phyloP scores from a whole-genome alignment of 2,797 vertebrate genomes.

The Microcaecilia unicolor region DNA sequence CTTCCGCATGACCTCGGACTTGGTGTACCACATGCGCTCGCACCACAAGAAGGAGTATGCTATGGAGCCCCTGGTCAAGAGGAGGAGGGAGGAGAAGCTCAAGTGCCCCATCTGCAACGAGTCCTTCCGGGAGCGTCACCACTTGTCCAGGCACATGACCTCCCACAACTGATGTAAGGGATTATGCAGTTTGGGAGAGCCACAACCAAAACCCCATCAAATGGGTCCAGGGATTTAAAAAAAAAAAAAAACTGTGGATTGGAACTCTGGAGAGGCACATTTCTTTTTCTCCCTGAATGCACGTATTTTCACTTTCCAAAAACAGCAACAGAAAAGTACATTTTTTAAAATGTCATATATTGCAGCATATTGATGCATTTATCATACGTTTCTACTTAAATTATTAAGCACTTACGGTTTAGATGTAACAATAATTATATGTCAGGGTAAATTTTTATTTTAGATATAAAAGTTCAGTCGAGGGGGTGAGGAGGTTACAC shows the following conservation, averaged over 20 bases:
- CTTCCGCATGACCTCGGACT: slow-evolving; percentile 95
- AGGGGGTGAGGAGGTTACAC: slow-evolving; percentile 55
- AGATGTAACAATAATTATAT: slow-evolving; percentile 77
- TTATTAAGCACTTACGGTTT: slow-evolving; percentile 84
- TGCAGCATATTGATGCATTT: slow-evolving; percentile 87
- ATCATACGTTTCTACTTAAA: slow-evolving; percentile 90
- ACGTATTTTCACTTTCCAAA: slow-evolving; percentile 70
- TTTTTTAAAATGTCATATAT: slow-evolving; percentile 76
- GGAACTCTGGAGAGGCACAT: not conserved
- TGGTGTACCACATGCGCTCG: slow-evolving; percentile 96
- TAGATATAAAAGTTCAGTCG: slow-evolving; percentile 68
- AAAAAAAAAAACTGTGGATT: not conserved
- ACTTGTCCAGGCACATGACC: slow-evolving; percentile 96
- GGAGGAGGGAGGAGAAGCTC: slow-evolving; percentile 91
- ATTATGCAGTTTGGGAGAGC: too few relatives aligned
- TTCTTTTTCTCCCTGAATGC: slow-evolving; percentile 49
- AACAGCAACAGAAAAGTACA: slow-evolving; percentile 53
- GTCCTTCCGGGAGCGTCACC: slow-evolving; percentile 91
- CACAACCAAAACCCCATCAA: not conserved
- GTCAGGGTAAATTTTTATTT: slow-evolving; percentile 92
- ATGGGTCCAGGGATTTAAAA: not conserved
- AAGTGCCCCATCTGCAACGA: slow-evolving; percentile 97
- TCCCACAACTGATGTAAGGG: slow-evolving; percentile 73
- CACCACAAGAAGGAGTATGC: slow-evolving; percentile 95
- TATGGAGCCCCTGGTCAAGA: slow-evolving; percentile 88